Evolutionary conservation across 2,113 vertebrate species (phyloP).

Genomic region (Periophthalmus modestus): DNA sequence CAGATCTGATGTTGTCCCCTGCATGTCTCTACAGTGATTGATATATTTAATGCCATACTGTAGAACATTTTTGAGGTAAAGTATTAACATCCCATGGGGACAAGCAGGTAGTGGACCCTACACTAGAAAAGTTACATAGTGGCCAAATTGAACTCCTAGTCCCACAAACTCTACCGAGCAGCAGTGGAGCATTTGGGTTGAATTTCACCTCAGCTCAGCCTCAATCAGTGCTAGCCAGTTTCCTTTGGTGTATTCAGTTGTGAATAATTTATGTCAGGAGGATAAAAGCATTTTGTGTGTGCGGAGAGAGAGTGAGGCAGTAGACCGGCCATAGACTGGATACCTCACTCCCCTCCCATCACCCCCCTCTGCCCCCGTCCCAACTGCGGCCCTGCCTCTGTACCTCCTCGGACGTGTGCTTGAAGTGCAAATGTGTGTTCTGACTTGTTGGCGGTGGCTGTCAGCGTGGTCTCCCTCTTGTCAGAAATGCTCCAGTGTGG

Average conservation of each 20-base stretch:
- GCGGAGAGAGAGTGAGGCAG: conserved; percentile 72
- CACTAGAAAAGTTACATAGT: too few relatives aligned
- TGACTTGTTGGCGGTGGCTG: conserved; percentile 89
- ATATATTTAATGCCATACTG: too few relatives aligned
- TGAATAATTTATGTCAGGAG: conserved; percentile 82
- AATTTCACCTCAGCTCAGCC: conserved; percentile 73
- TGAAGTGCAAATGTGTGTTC: conserved; percentile 94
- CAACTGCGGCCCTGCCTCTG: conserved; percentile 69
- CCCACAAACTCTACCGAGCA: conserved; percentile 28
- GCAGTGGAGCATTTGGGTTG: conserved; percentile 39
- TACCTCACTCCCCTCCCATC: conserved; percentile 38
- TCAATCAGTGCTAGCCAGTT: conserved; percentile 77
- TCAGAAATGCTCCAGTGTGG: conserved; percentile 91
- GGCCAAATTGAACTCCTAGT: not conserved
- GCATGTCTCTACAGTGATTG: too few relatives aligned
- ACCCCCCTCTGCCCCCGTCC: conserved; percentile 32
- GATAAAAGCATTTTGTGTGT: conserved; percentile 78
- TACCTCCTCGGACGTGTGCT: conserved; percentile 78
- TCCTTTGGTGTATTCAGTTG: conserved; percentile 80
- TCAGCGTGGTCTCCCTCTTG: conserved; percentile 91
- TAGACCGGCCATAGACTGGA: conserved; percentile 54
- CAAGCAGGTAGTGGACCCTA: too few relatives aligned
- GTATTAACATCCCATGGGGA: too few relatives aligned
- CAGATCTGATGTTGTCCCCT: too few relatives aligned
- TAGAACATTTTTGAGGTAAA: too few relatives aligned